Conservation (phyloP, 2,113 vertebrate genomes). For the Tympanuchus pallidicinctus region DNA sequence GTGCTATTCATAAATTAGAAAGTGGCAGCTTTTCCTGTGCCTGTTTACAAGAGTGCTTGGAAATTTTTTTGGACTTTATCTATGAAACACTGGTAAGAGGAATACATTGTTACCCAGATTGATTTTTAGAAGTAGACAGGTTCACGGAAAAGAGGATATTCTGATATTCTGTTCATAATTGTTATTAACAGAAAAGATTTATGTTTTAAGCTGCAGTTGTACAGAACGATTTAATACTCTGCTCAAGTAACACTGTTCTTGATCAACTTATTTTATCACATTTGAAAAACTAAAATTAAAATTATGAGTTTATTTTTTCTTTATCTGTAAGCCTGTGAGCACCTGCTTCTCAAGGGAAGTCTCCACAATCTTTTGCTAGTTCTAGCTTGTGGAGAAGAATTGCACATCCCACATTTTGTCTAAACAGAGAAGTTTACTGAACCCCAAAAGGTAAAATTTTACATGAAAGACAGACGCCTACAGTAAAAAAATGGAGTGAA, state of each 20-base stretch:
- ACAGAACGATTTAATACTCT: background rate
- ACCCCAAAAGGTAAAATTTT: background rate
- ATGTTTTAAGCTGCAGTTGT: background rate
- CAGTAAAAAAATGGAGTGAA: background rate
- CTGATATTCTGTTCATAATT: background rate
- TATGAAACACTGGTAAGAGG: background rate
- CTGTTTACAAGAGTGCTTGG: too few species aligned
- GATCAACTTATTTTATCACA: background rate
- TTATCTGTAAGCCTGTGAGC: background rate
- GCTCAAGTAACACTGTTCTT: background rate
- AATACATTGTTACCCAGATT: background rate
- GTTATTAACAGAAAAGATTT: background rate
- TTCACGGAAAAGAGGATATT: background rate
- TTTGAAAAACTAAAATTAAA: background rate
- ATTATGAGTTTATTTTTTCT: rapidly evolving
- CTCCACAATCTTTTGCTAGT: background rate
- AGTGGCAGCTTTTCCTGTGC: background rate
- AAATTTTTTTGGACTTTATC: background rate
- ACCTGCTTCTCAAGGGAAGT: background rate
- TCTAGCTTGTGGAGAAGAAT: background rate
- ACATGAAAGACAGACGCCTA: background rate
- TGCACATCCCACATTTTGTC: background rate
- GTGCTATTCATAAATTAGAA: background rate
- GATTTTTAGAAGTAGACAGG: background rate
- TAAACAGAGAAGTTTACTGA: background rate